Evolutionary conservation across 2,113 vertebrate species (phyloP).

Genomic region (Thamnaconus septentrionalis): DNA sequence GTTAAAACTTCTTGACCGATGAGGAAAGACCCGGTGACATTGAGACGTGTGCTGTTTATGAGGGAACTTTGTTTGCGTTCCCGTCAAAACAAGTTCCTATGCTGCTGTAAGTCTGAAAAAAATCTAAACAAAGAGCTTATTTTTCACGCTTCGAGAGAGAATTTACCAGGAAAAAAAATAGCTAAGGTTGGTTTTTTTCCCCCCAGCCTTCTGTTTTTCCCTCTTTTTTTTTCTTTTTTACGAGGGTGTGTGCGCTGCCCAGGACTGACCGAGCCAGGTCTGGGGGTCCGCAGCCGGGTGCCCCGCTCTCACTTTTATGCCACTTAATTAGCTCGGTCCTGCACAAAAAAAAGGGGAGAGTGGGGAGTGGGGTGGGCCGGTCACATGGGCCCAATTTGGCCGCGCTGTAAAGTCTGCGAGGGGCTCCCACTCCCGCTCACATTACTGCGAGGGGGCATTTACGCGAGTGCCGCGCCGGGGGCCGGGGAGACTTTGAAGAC

Average conservation of each 20-base stretch:
- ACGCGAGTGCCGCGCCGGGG: constrained; percentile 43
- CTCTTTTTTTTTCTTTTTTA: constrained; percentile 32
- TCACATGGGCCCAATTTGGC: constrained; percentile 78
- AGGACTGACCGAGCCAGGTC: constrained; percentile 32
- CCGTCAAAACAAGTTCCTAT: constrained; percentile 1
- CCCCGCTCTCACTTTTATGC: constrained; percentile 51
- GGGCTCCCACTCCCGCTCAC: constrained; percentile 36
- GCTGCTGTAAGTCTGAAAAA: neutral
- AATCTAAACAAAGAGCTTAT: constrained; percentile 39
- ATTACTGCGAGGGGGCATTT: constrained; percentile 63
- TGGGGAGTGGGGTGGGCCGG: constrained; percentile 14
- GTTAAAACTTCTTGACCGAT: constrained; percentile 2
- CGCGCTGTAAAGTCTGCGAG: constrained; percentile 65
- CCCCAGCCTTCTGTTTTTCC: neutral
- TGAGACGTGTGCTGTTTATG: too few relatives aligned
- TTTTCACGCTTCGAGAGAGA: constrained; percentile 34
- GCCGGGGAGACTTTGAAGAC: constrained; percentile 68
- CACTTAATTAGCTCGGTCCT: constrained; percentile 69
- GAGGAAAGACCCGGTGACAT: too few relatives aligned
- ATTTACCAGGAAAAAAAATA: constrained; percentile 5
- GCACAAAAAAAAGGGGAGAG: constrained; percentile 29
- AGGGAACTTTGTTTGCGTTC: constrained; percentile 5
- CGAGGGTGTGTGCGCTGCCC: constrained; percentile 42
- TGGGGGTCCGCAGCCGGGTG: constrained; percentile 48
- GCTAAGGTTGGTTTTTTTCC: too few relatives aligned